These are phyloP conservation scores for Actinia tenebrosa DNA, from an alignment of 64 coral and sea anemone genomes.

Conservation along the genomic window DNA sequence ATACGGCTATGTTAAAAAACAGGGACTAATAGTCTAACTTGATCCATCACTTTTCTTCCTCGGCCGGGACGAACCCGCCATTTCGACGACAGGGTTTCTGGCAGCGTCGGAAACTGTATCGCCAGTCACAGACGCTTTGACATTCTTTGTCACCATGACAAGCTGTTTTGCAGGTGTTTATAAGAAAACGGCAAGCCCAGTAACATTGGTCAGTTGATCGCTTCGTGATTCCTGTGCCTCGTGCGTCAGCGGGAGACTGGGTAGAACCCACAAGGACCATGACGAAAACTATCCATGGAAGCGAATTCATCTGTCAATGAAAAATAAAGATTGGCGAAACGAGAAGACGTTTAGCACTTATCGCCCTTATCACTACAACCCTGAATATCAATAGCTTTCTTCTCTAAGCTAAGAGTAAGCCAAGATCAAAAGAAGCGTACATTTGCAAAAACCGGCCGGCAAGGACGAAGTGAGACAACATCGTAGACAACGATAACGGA, in stretches of 20 bases:
- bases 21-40: background rate
- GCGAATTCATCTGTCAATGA: background rate
- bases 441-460: no score
- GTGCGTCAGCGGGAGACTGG: background rate
- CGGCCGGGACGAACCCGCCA: background rate
- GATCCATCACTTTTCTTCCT: background rate
- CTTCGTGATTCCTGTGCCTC: background rate
- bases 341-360: background rate
- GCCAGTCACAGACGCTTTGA: background rate
- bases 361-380: background rate
- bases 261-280: background rate
- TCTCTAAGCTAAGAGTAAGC: no score
- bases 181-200: slow-evolving; percentile 4
- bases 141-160: background rate
- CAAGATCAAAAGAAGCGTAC: no score
- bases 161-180: background rate
- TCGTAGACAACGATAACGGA: no score
- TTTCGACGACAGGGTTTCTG: background rate
- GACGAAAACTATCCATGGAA: background rate
- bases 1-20: no score
- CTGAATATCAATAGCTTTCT: background rate
- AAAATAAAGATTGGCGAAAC: background rate
- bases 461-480: no score
- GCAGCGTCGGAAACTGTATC: background rate
- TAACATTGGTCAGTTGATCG: slow-evolving; percentile 20